Conservation (phyloP, 2,888 invertebrate genomes). For the Phymatocera aterrima region DNA sequence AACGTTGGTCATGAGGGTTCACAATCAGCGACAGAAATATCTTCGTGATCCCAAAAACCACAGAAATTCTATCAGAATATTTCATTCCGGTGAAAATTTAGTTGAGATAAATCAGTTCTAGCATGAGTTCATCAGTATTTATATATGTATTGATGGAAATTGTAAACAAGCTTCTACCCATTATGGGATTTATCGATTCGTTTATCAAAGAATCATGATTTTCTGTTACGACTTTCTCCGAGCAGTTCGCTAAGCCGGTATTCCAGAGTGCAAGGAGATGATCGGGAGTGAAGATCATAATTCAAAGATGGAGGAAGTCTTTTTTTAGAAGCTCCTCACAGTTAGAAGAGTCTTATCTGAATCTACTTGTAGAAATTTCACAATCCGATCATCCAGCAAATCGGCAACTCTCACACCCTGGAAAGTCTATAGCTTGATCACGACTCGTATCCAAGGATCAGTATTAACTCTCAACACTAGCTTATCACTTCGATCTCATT, state of each 20-base stretch:
- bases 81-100: no score
- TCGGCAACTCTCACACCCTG: slow-evolving; percentile 12
- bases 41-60: background rate
- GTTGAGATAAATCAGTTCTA: no score
- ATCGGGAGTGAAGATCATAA: slow-evolving; percentile 5
- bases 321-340: no score
- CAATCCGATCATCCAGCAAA: slow-evolving; percentile 16
- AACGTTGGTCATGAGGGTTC: no score
- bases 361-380: slow-evolving; percentile 20
- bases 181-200: background rate
- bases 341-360: no score
- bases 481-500: slow-evolving; percentile 6
- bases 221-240: slow-evolving; percentile 22
- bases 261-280: background rate
- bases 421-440: slow-evolving; percentile 13
- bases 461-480: slow-evolving; percentile 7
- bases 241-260: slow-evolving; percentile 3
- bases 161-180: background rate
- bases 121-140: no score
- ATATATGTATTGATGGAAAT: background rate
- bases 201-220: slow-evolving; percentile 1
- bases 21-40: background rate
- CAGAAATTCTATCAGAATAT: no score
- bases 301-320: background rate
- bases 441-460: background rate